Base-by-base conservation (phyloP, 2,797 vertebrate species). In the Sebastes reedi region DNA sequence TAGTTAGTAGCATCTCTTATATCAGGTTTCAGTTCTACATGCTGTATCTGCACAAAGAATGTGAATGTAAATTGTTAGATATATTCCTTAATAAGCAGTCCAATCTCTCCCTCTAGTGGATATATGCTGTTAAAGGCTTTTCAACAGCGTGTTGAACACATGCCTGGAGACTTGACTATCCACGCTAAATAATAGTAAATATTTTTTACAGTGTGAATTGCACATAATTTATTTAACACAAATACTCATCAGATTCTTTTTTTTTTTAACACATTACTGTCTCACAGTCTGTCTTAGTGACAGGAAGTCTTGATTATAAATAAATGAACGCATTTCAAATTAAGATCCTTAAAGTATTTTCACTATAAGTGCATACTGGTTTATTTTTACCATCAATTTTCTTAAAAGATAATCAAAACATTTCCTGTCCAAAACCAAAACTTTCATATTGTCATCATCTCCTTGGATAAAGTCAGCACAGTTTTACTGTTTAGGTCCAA, bases 101-200 rank as follows among this genome's bases (percentile, higher is more conserved):
- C 79, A 78, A 77, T 88, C 22, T 77, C 88, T 75, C 91, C 92
- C 90, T 93, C 93, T 94, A 89, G 92, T 94, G 92, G 92, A 80
- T 61, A 36, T 58, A 59, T 74, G 20, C 22, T 85, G 77, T 58
- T 50, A 87, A 72, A 79, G 25, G 7, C 18, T 54, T 67, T 77
- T 68, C 25, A 68, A 46, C 13, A 39, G 3, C 24, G 13, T 13
- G 12, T 36, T 77, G 1, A 34, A 27, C 10, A 39, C 29, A 46
- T 6, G 4, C 36, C 18, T 50, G 36, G 1, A 62, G n/a, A 30
- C 2, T 12, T 62, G 4, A 8, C 5, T 18, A 8, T 54, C 24
- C 50, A 13, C 6, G 20, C 3, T n/a, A 8, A 73, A 69, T 61
- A 16, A 75, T 4, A 20, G 8, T 56, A 8, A 62, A 22, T 3